Base-by-base conservation (phyloP, 2,888 invertebrate genomes). In the Nomada ferruginata region DNA sequence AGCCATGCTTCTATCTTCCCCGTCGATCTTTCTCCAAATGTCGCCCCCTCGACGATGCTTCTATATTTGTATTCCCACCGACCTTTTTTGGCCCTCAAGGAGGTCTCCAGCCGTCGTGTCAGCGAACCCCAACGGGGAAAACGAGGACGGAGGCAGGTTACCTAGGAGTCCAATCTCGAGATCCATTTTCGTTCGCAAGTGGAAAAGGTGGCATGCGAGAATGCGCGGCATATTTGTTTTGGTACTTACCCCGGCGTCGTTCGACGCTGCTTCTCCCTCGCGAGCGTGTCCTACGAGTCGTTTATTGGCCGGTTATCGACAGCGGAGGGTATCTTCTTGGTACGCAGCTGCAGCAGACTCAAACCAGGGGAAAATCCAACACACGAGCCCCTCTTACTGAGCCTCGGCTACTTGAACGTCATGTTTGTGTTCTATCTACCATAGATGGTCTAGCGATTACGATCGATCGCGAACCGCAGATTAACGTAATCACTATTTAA, bases 291-390 rank as follows among this genome's bases (percentile, higher is more conserved):
- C 44, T 13, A 29, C 42, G 50, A 26, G 65, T 15, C 26, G 55
- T 80, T 61, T 73, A 70, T 74, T n/a, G 66, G 61, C 20, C 42
- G 59, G 53, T 26, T 79, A 78, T 78, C 71, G 82, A 72, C 63
- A 63, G 64, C 18, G 52, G 23, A n/a, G 18, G 26, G 50, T 55
- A 59, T 61, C 36, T 23, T 57, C 64, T 13, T 44, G 23, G 71
- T 69, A 76, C 82, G 79, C 76, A 82, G 82, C 72, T 82, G 83
- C 79, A 71, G 68, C 74, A 52, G 64, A 44, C 59, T 23, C 20
- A 29, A 52, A 52, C n/a, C 47, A 55, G 42, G 23, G 68, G 18
- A 47, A 5, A 26, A 72, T 50, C 42, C 53, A 26, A 20, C 59
- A 44, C 64, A 50, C 42, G 55, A n/a, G n/a, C 29, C 52, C n/a